Base-by-base conservation (phyloP, 2,113 vertebrate species). In the Entelurus aequoreus region DNA sequence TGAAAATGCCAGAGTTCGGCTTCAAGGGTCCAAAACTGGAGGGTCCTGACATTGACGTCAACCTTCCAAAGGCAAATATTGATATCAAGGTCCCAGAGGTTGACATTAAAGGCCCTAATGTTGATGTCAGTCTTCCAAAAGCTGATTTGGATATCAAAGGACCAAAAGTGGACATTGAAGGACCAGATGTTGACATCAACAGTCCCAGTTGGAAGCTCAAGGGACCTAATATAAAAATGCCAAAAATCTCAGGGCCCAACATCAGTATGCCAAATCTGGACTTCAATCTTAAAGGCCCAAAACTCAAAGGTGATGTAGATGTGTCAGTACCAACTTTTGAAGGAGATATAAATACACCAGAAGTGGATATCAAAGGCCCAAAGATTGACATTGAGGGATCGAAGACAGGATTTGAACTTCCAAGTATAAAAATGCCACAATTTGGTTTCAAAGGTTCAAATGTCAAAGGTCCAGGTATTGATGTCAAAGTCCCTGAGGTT, bases 351-450 rank as follows among this genome's bases (percentile, higher is more conserved):
- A 38, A 56, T 57, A 4, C 15, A 5, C 54, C 63, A 0, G 62
- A 55, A 19, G 16, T 63, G 9, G 15, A 56, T 9, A 6, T 65
- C 7, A 56, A 57, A 56, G 38, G 5, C 6, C 51, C 52, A 6
- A 59, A 53, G 9, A 19, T 66, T 46, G 74, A 72, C 12, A 21
- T 71, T 16, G 44, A 76, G 21, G 60, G 47, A 35, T n/a, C 48
- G 4, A 19, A 60, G 13, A 44, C 47, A 3, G 44, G n/a, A 5
- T 40, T 64, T 8, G 35, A 38, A 21, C 6, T 54, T 5, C 66
- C 71, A 36, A 74, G 76, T 62, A 62, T 85, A 12, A 83, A 81
- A 67, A 75, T 85, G 67, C 86, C 87, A 6, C 2, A 66, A 60
- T 74, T 66, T 53, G 59, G 72, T 16, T 58, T 60, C 6, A 56